Evolutionary conservation across 2,113 vertebrate species (phyloP).

Genomic region (Bothrops jararaca): DNA sequence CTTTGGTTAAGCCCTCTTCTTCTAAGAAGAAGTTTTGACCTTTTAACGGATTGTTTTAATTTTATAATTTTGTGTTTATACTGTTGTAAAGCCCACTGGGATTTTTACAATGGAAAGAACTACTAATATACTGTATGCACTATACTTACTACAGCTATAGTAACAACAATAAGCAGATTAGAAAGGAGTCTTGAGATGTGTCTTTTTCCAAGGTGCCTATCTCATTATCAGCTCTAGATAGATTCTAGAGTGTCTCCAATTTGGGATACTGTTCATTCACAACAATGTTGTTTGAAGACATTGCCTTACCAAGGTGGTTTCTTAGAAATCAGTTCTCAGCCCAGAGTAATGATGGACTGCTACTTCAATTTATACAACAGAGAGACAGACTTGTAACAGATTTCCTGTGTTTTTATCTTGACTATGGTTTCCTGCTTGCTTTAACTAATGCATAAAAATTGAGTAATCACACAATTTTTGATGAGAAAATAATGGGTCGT

Average conservation of each 20-base stretch:
- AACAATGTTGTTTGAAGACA: background rate
- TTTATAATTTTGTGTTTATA: background rate
- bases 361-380: background rate
- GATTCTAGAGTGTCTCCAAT: background rate
- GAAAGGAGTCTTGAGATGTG: background rate
- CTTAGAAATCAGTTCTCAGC: background rate
- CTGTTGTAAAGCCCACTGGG: background rate
- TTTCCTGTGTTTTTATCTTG: background rate
- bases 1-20: background rate
- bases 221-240: background rate
- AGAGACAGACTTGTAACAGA: background rate
- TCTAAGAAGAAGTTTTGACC: background rate
- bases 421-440: fast-evolving
- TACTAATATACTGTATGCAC: background rate
- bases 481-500: background rate
- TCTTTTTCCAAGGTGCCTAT: background rate
- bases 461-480: background rate
- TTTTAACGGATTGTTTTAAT: background rate
- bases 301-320: background rate
- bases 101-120: background rate
- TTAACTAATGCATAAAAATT: background rate
- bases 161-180: background rate
- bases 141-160: background rate
- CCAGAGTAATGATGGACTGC: background rate
- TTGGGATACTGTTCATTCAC: background rate